Base-by-base conservation (phyloP, 1,140 invertebrate genomes). In the Zaprionus davidi region DNA sequence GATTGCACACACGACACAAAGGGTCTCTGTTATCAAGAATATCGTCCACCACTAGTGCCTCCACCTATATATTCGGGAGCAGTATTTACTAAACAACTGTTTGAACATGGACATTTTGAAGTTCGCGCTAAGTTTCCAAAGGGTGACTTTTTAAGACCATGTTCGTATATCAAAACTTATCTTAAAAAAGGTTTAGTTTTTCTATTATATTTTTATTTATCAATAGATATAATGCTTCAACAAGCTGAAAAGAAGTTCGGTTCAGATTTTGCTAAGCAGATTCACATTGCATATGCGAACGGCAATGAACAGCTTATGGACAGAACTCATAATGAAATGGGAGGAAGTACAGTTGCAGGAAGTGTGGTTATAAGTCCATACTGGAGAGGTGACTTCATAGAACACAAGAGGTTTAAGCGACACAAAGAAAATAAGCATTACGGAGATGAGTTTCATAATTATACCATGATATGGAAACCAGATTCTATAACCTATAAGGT, bases 371-470 rank as follows among this genome's bases (percentile, higher is more conserved):
- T 26, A 7, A 5, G 15, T 1, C 1, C 5, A 2, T 3, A 1
- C 11, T 34, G 12, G 0, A 20, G 1, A 2, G 15, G 17, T 12
- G 5, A 12, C 0, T 5, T 24, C 1, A 1, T 15, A 12, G 68
- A 75, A 20, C 7, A 12, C 1, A 62, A 17, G 2, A 7, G 13
- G 6, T 28, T 24, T 41, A 22, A 24, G 28, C 1, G 28, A 24
- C 49, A 36, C 11, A 31, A 28, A 15, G 17, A 2, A 6, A 56
- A 26, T n/a, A 20, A 22, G 26, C 73, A 56, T 85, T 91, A 57
- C 96, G 95, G 95, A 92, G 92, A 94, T 34, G 93, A 94, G 46
- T 96, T 94, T 80, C 95, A 96, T 75, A 93, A 93, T 63, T 96
- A 95, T 74, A 94, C 93, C 7, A 82, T 96, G 3, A 92, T 94